Base-by-base conservation (phyloP, 2,888 invertebrate genomes). In the Drosophila monieri region DNA sequence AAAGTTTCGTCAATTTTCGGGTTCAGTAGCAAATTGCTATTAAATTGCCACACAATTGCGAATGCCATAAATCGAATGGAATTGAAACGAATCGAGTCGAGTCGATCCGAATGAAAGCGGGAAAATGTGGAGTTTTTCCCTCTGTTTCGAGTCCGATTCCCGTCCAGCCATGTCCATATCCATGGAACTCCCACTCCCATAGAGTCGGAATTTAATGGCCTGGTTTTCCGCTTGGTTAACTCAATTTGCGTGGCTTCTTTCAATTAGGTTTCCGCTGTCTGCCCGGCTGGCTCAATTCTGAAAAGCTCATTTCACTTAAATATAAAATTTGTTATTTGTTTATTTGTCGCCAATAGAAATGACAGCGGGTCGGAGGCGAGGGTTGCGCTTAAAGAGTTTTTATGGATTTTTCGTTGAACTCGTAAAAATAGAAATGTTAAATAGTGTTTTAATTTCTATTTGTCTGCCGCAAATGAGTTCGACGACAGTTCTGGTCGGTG, bases 141-240 rank as follows among this genome's bases (percentile, higher is more conserved):
- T 18, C 61, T 27, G 23, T 35, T 53, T 30, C 64, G 41, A 27
- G 41, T 43, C 43, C 66, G 18, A 30, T 49, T 54, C 69, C 56
- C 39, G 39, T 44, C 35, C 30, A 18, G 12, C 54, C 32, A 23
- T 32, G 25, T 12, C 41, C 62, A 44, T 27, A 35, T 48, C 43
- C 54, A 37, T 37, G 35, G 37, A 49, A 27, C 18, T 30, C 52
- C 14, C 37, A 58, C 67, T 62, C 52, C 64, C 68, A 27, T 58
- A 43, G 30, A 71, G 71, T 70, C 70, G 79, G 76, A 73, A 81
- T 85, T 81, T 81, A 88, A 81, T 88, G 73, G 83, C 71, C 79
- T 86, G 89, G 89, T 80, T 89, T 89, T 85, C 89, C 89, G 89
- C 87, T 83, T 89, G 83, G 87, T 76, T 89, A 85, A 76, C 80